Evolutionary conservation across 2,797 vertebrate genomes (phyloP), one percentile per base, ranked within the genome.

Genomic region (Melanotaenia maccullochi): DNA sequence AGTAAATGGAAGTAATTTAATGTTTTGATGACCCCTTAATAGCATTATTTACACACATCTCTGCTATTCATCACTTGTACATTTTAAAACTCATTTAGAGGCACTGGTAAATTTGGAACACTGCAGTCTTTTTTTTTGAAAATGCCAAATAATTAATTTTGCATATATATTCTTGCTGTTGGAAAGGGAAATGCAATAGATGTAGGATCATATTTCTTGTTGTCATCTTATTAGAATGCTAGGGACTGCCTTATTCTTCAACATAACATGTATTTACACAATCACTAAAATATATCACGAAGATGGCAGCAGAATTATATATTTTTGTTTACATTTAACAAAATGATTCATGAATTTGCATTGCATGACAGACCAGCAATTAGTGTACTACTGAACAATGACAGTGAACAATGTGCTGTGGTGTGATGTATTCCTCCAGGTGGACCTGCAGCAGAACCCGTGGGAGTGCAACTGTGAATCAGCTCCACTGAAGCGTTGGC

Each of bases 391-490:
- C 74, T 73, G 57, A 65, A 35, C 71, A 8, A 61, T 89, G 86
- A 30, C 28, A 30, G 28, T 33, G 32, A 33, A 89, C 85, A 80
- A 40, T 20, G 28, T 8, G n/a, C 77, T 76, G 69, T 72, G 76
- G 11, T 79, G 75, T 61, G 94, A 87, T 0, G 92, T 95, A 67
- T 94, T 95, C 63, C 94, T 96, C 84, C 96, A 99, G 94, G 98
- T 99, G 76, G 98, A 99, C 87, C 95, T 99, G 73, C 97, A 98
- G 84, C 97, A 99, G 90, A 99, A 99, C 90, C 98, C 97, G 0
- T 99, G 98, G 98, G 97, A 98, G 92, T 99, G 98, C 84, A 96
- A 95, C 0, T 99, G 98, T 69, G 95, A 97, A 56, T 97, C 97
- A 58, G 94, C 97, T 79, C 96, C 96, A 1, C 93, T 99, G 49